Evolutionary conservation across 2,888 invertebrate genomes (phyloP), one percentile per base, ranked within the genome.

Genomic region (Scrobipalpa atriplicella): DNA sequence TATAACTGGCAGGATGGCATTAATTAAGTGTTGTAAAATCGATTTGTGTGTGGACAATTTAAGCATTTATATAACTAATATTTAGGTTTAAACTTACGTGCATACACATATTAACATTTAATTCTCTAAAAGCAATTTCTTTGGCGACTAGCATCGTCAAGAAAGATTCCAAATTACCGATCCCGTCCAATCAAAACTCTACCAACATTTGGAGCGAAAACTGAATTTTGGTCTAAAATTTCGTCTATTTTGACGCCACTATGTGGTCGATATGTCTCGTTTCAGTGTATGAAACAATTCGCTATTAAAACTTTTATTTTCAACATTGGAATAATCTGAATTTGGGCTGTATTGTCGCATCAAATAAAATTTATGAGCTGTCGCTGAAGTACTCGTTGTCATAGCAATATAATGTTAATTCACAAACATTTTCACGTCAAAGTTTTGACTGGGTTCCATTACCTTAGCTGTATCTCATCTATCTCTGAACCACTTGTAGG

Each of bases 1-100:
- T 85, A 87, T 77, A 84, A 83, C 84, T 92, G 92, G 92, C 92
- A 92, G 92, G 92, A 92, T 92, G 90, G 87, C 87, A 80, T 79
- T 64, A 76, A 78, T 88, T 85, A 82, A 83, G 78, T 85, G 86
- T 64, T 89, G 89, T 90, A 92, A 90, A 89, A 86, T 89, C 87
- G 87, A 82, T 87, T 88, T 89, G 84, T 85, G 87, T 88, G 89
- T 92, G 92, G 92, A 92, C 92, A 92, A 84, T 87, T 86, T 75
- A 92, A 91, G 90, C 91, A 80, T 89, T 58, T 85, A 79, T 91
- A 90, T 81, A 85, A 86, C 89, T 90, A 91, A 86, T 83, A 64
- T 65, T 84, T 81, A 84, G 83, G 79, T 81, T 80, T 78, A 80
- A 84, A 83, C 83, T 88, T 89, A 91, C 84, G 90, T 90, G 92